Base-by-base conservation (phyloP, 2,113 vertebrate genomes). In the Epinephelus fuscoguttatus region DNA sequence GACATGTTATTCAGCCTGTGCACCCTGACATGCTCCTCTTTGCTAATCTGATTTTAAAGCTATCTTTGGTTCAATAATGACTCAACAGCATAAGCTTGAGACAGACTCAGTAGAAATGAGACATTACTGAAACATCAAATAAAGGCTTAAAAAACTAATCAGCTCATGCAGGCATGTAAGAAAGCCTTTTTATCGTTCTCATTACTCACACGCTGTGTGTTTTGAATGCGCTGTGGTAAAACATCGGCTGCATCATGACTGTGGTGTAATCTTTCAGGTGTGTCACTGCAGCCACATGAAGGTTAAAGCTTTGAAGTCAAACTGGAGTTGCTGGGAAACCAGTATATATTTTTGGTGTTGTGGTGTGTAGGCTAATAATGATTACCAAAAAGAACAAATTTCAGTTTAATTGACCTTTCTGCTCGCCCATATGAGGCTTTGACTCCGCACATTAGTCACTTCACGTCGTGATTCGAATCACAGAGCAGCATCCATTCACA, bases 11-110 rank as follows among this genome's bases (percentile, higher is more conserved):
- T 76, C 47, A 71, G 12, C 56, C 49, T 70, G 64, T 69, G 53
- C 56, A 63, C 27, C 40, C 47, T 21, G 71, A 80, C 0, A 0
- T 76, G 52, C 52, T 68, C 66, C 62, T 61, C 30, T 77, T 62
- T 25, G 59, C 74, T 71, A 76, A 88, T 85, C 83, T 66, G 70
- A 88, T 89, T 82, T 74, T 72, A 66, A 77, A 75, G 73, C 74
- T 66, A 57, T 80, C 70, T 84, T 85, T 81, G 62, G 69, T 69
- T 82, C 64, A 75, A 70, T 78, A 86, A 84, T 80, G 78, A 90
- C 60, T 84, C 66, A 84, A 47, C 69, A 66, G 71, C 66, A 69
- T 70, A 59, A 81, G 76, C 84, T 33, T 71, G 69, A 81, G 57
- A 87, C 70, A 57, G 64, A 40, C 19, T 80, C 62, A 17, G 64